These are phyloP conservation scores for Habropoda laboriosa DNA, from an alignment of 1,140 invertebrate species.

Conservation along the genomic window DNA sequence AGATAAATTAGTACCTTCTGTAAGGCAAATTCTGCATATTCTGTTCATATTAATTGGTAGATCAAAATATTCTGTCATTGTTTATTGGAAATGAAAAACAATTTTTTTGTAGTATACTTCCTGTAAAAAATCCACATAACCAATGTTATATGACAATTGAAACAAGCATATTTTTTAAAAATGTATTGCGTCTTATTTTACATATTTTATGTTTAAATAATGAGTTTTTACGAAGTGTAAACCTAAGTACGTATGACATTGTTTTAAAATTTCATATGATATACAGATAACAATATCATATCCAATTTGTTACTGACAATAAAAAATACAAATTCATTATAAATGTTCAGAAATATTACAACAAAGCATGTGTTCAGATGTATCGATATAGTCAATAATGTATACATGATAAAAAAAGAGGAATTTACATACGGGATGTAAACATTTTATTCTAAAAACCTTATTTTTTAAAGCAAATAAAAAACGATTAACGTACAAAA, in stretches of 20 bases:
- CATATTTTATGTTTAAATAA: slow-evolving; percentile 10
- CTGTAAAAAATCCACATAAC: slow-evolving; percentile 48
- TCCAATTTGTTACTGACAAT: background rate
- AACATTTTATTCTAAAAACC: slow-evolving; percentile 11
- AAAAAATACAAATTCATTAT: slow-evolving; percentile 4
- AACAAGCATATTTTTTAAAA: background rate
- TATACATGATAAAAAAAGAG: background rate
- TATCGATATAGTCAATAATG: background rate
- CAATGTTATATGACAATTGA: background rate
- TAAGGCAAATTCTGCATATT: slow-evolving; percentile 77
- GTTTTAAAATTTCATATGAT: background rate
- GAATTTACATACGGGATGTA: background rate
- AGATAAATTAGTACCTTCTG: slow-evolving; percentile 74
- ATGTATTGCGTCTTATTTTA: background rate
- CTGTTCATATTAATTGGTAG: slow-evolving; percentile 75
- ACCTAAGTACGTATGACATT: background rate
- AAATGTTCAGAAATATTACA: background rate
- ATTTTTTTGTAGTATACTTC: slow-evolving; percentile 3
- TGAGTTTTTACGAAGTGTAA: background rate
- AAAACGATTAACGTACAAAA: slow-evolving; percentile 61
- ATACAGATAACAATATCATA: background rate
- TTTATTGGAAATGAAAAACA: slow-evolving; percentile 1
- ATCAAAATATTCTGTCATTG: slow-evolving; percentile 74
- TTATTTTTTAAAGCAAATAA: slow-evolving; percentile 25
- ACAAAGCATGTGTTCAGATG: slow-evolving; percentile 11